Conservation (phyloP, 2,113 vertebrate genomes). For the Pantherophis guttatus region DNA sequence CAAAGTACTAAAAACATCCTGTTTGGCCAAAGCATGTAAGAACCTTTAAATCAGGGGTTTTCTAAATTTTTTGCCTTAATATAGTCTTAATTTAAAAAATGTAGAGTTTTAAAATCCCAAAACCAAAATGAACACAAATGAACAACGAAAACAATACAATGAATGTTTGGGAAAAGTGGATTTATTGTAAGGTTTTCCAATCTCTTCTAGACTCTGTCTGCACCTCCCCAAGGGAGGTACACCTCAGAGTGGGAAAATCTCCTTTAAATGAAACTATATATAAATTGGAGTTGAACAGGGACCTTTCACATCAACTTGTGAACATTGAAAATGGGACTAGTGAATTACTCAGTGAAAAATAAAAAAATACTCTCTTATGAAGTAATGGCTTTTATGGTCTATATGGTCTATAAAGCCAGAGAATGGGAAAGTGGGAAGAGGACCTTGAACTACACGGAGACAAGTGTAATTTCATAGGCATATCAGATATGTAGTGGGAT, state of each 20-base stretch:
- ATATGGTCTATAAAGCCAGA: neutral
- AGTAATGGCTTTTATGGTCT: neutral
- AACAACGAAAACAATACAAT: neutral
- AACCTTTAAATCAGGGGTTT: neutral
- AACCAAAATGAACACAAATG: neutral
- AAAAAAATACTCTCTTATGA: neutral
- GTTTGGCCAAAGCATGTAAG: neutral
- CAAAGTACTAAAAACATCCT: neutral
- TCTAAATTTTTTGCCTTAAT: neutral
- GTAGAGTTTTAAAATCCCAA: neutral
- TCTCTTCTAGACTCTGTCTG: neutral
- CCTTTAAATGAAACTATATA: neutral
- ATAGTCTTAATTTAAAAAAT: neutral
- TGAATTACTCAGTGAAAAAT: neutral
- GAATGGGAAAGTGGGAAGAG: neutral
- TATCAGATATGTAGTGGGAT: neutral
- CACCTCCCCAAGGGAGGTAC: too few relatives aligned
- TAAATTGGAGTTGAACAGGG: neutral
- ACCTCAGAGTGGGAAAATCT: neutral
- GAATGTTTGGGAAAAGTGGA: neutral
- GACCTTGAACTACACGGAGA: neutral
- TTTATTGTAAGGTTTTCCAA: neutral
- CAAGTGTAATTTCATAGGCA: neutral
- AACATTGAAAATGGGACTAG: neutral
- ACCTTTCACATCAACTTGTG: neutral